These are phyloP conservation scores for Cygnus buccinator DNA, from an alignment of 2,113 vertebrate species.

Conservation along the genomic window DNA sequence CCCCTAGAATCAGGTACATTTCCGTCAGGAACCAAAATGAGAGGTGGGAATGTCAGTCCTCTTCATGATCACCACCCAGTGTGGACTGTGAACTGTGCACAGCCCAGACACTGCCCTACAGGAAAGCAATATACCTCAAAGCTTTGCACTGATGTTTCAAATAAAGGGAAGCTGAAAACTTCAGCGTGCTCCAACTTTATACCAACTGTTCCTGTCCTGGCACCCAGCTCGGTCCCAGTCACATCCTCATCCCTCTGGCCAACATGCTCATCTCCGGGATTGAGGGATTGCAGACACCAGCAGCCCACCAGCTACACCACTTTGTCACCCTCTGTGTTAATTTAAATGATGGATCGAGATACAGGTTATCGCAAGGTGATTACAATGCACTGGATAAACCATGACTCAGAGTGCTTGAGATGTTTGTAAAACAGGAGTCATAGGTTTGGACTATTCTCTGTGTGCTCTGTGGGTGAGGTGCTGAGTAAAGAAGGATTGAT, in stretches of 20 bases:
- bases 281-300: not conserved
- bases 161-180: not conserved
- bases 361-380: not conserved
- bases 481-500: constrained; percentile 7
- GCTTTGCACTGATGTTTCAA: not conserved
- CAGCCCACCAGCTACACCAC: not conserved
- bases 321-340: not conserved
- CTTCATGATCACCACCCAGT: not conserved
- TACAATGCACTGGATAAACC: not conserved
- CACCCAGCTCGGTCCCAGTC: not conserved
- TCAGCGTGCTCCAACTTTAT: rapidly evolving
- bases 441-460: not conserved
- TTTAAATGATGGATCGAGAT: not conserved
- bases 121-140: not conserved
- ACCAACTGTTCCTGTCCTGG: not conserved
- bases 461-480: not conserved
- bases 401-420: not conserved
- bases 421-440: not conserved
- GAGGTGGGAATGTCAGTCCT: not conserved
- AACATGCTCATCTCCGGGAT: not conserved
- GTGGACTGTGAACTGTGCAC: not conserved
- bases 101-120: not conserved
- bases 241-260: not conserved
- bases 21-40: not conserved
- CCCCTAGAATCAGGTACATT: rapidly evolving